Conservation (phyloP, 2,113 vertebrate genomes). For the Channa maculata region DNA sequence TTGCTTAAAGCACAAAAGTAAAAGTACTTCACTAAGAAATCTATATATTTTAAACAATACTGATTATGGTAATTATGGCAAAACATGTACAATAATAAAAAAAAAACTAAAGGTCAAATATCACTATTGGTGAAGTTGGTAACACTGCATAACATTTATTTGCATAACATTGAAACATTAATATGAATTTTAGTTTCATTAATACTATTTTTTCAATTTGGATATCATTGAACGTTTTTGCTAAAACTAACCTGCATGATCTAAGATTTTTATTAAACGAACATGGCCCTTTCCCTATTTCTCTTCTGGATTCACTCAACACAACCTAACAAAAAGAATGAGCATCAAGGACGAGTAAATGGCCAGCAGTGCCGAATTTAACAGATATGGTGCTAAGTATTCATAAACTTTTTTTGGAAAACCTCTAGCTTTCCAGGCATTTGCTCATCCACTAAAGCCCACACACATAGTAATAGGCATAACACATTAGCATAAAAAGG, state of each 20-base stretch:
- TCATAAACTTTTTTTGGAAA: constrained; percentile 33
- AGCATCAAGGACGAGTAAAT: constrained; percentile 20
- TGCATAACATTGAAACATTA: too few relatives aligned
- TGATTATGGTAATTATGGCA: too few relatives aligned
- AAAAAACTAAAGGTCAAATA: too few relatives aligned
- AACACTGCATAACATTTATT: too few relatives aligned
- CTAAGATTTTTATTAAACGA: too few relatives aligned
- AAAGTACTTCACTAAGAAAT: too few relatives aligned
- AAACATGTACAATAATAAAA: too few relatives aligned
- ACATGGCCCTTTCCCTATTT: neutral
- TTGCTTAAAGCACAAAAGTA: too few relatives aligned
- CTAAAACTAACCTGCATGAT: neutral
- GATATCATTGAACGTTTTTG: neutral
- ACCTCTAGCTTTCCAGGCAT: constrained; percentile 6
- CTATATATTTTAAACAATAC: too few relatives aligned
- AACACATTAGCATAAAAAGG: constrained; percentile 33
- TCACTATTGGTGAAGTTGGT: too few relatives aligned
- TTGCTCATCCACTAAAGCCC: constrained; percentile 33
- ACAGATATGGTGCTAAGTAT: neutral
- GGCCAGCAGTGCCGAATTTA: constrained; percentile 8
- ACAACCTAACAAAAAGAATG: constrained; percentile 13
- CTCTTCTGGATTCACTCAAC: neutral
- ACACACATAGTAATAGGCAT: constrained; percentile 21
- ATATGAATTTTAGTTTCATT: too few relatives aligned
- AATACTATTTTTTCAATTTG: too few relatives aligned